Evolutionary conservation across 2,888 invertebrate genomes (phyloP), one percentile per base, ranked within the genome.

Genomic region (Caenorhabditis japonica): DNA sequence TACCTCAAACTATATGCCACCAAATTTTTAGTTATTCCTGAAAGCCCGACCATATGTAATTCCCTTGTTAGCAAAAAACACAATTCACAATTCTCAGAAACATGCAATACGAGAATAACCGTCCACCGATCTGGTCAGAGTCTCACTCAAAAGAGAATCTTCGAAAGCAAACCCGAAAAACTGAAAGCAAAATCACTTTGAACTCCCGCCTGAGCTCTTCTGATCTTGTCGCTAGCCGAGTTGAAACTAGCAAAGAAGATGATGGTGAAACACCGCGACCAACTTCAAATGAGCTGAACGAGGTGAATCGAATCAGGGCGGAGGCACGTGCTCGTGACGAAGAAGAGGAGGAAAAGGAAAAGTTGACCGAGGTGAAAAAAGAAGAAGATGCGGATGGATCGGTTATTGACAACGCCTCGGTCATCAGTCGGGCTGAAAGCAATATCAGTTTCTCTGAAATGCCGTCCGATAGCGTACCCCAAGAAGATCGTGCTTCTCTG

Each of bases 381-480:
- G 47, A 41, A 46, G 52, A 41, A 38, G 51, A 58, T 46, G 46
- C 15, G 55, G 43, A 41, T 38, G 51, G 53, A 46, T 44, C 15
- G 55, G 43, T 43, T 34, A 47, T 41, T 34, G 55, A 64, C 34
- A 44, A 46, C 46, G 41, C 27, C 21, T 64, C 62, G 15, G 47
- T 38, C 21, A 49, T 25, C 55, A 64, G 55, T 55, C 55, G 41
- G 38, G 39, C 38, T 10, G 59, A 39, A 15, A 49, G 33, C 47
- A 64, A 64, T 38, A 55, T 64, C 41, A 64, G 30, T 12, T 64
- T 64, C 27, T 23, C 30, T 25, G 55, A 64, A 34, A 64, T 62
- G 61, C 70, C 70, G 17, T 61, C 61, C 12, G 70, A 71, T 61
- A 62, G 61, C 51, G 70, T 71, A 39, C 70, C 70, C 5, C 43